Conservation (phyloP, 2,113 vertebrate genomes). For the Pogona vitticeps region DNA sequence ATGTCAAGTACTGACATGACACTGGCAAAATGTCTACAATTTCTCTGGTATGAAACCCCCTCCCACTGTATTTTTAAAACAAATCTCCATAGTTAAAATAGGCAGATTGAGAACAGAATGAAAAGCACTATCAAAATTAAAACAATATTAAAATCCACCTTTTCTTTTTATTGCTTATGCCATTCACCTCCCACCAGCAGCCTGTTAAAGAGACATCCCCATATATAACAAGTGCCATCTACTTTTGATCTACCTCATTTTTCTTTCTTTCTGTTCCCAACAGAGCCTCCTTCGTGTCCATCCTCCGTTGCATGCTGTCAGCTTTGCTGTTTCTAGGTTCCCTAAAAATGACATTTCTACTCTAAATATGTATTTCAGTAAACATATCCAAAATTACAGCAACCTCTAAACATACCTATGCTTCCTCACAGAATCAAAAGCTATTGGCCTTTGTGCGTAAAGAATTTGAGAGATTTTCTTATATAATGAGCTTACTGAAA, state of each 20-base stretch:
- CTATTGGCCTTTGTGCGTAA: conserved; percentile 49
- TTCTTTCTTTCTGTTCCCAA: conserved; percentile 68
- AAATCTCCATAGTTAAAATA: background rate
- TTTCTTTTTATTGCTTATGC: conserved; percentile 42
- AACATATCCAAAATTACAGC: conserved; percentile 53
- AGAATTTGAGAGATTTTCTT: background rate
- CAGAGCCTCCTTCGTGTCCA: conserved; percentile 63
- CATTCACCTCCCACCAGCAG: conserved; percentile 18
- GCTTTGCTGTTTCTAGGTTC: conserved; percentile 72
- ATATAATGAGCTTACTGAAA: background rate
- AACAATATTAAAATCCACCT: conserved; percentile 32
- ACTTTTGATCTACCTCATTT: conserved; percentile 58
- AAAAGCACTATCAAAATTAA: conserved; percentile 34
- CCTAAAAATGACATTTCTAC: conserved; percentile 68
- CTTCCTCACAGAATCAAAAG: background rate
- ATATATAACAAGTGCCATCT: conserved; percentile 47
- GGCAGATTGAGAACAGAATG: background rate
- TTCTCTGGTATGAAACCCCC: conserved; percentile 35
- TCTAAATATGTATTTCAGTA: conserved; percentile 66
- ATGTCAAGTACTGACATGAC: background rate
- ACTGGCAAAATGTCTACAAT: conserved; percentile 22
- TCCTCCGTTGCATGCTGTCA: conserved; percentile 61
- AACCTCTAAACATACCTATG: conserved; percentile 30
- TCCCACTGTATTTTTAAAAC: conserved; percentile 15
- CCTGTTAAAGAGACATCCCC: background rate